phyloP scores from a whole-genome alignment of 2,888 invertebrate genomes.

The Arge pagana region DNA sequence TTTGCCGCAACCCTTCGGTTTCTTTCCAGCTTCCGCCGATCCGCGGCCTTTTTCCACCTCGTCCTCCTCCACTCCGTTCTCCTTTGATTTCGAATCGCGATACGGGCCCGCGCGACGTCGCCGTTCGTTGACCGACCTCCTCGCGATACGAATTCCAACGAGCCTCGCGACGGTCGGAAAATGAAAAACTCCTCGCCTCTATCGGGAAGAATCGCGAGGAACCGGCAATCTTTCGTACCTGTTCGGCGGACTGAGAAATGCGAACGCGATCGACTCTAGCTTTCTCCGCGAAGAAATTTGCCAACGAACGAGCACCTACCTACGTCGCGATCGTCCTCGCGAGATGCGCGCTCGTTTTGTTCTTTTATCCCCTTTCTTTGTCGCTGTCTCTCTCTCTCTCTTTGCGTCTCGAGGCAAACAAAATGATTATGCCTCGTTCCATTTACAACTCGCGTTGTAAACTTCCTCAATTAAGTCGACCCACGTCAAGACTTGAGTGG shows the following conservation, averaged over 20 bases:
- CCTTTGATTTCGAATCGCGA: constrained; percentile 16
- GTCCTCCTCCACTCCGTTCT: neutral
- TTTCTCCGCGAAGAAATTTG: too few species aligned
- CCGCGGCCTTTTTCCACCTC: neutral
- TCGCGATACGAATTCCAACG: constrained; percentile 20
- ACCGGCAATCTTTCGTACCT: too few species aligned
- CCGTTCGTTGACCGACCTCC: neutral
- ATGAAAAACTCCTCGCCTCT: too few species aligned
- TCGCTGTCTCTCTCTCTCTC: neutral
- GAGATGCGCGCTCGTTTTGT: too few species aligned
- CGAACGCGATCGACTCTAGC: too few species aligned
- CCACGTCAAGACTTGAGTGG: neutral
- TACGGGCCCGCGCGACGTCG: too few species aligned
- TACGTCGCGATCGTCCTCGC: too few species aligned
- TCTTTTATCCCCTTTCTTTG: neutral
- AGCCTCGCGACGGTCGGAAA: too few species aligned
- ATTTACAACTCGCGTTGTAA: neutral
- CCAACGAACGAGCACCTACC: too few species aligned
- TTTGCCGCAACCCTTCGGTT: neutral
- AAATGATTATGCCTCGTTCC: constrained; percentile 3
- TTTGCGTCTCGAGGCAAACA: too few species aligned
- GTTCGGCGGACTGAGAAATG: too few species aligned
- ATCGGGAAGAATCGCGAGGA: too few species aligned
- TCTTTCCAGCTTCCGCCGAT: neutral
- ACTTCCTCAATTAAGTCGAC: constrained; percentile 14